Base-by-base conservation (phyloP, 2,113 vertebrate species). In the Sorex araneus region DNA sequence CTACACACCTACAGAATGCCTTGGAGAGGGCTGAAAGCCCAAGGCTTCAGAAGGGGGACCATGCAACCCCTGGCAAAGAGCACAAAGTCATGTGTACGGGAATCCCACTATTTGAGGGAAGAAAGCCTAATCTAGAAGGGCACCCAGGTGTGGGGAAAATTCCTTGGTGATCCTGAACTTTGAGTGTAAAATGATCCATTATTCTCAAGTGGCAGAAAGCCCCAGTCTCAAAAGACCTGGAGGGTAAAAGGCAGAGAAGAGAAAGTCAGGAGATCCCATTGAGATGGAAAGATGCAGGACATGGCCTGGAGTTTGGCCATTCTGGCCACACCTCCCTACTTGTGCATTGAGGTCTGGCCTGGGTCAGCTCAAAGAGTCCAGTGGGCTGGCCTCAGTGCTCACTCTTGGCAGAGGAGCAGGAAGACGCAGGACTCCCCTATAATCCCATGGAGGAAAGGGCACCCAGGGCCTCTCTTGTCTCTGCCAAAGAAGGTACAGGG, bases 191-290 rank as follows among this genome's bases (percentile, higher is more conserved):
- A 64, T 25, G 15, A 16, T 71, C 12, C 60, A 6, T 15, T 78
- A 47, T 82, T 87, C 54, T 32, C 30, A 16, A 28, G 16, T 8
- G 82, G 18, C 30, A 92, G 57, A 90, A 84, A 92, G 18, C 25
- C 21, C 76, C 8, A 77, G 4, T 32, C 63, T 67, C 36, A 30
- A 12, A 50, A 34, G 43, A 13, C 77, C 19, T 34, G 69, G 16
- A 70, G 69, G 19, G 21, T 25, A 13, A 50, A 50, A 50, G 47
- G 40, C 40, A 40, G 40, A 40, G 40, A 40, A 40, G 40, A 40
- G 7, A 3, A 40, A 40, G 47, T 50, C 47, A 50, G 47, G 47
- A 50, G 47, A 50, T 50, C 9, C 47, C 47, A 50, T 50, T 19
- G 57, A 19, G 57, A 60, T 60, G 18, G 57, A 16, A 60, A 60